A percentile compares a stretch with the other conserved stretches of the same genome.
Evolutionary conservation across 1,140 invertebrate genomes (phyloP).

Genomic region (Drosophila biarmipes): DNA sequence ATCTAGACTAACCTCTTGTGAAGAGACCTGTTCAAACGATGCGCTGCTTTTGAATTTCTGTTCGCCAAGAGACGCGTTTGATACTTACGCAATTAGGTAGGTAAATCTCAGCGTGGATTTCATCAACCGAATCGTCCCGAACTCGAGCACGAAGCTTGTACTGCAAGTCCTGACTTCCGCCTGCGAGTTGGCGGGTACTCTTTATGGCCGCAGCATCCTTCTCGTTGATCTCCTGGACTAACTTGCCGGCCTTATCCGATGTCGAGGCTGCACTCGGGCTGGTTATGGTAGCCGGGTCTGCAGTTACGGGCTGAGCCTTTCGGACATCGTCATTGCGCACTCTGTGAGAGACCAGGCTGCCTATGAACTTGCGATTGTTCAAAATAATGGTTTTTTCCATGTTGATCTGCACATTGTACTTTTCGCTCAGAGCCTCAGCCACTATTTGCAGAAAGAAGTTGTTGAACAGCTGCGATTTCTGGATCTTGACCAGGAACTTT

Average conservation of each 20-base stretch:
- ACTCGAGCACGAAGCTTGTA: conserved; percentile 84
- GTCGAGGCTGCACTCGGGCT: not conserved
- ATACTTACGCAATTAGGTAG: conserved; percentile 84
- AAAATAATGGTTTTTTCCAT: conserved; percentile 87
- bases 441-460: conserved; percentile 91
- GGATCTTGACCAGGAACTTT: conserved; percentile 89
- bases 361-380: conserved; percentile 88
- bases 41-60: too few relatives aligned
- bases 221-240: conserved; percentile 80
- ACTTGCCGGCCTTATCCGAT: conserved; percentile 9
- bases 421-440: conserved; percentile 90
- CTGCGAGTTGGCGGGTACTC: conserved; percentile 1
- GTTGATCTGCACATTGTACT: conserved; percentile 89
- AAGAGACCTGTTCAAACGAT: conserved; percentile 85
- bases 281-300: conserved; percentile 55
- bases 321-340: conserved; percentile 89
- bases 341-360: conserved; percentile 89
- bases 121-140: conserved; percentile 66
- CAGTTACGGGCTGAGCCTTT: conserved; percentile 44
- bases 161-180: conserved; percentile 57
- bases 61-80: conserved; percentile 4
- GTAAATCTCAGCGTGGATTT: conserved; percentile 85
- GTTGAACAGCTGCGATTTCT: conserved; percentile 88
- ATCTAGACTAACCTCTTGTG: conserved; percentile 87
- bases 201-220: conserved; percentile 51